phyloP scores from a whole-genome alignment of 2,113 vertebrate species.

The Colistium nudipinnis region DNA sequence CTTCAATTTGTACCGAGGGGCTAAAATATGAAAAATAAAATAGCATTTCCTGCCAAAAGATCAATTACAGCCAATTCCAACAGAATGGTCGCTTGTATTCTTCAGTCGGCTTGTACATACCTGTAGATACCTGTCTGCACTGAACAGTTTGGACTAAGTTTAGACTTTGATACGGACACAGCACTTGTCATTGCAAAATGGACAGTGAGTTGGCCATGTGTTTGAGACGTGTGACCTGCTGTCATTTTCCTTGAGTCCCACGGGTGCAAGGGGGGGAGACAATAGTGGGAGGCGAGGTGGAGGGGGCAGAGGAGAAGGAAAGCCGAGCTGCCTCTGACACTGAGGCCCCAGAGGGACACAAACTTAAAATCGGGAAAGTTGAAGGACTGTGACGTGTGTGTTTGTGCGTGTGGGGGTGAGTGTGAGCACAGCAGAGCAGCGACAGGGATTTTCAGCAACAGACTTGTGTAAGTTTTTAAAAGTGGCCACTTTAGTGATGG shows the following conservation, averaged over 20 bases:
- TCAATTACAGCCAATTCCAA: conserved; percentile 25
- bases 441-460: conserved; percentile 11
- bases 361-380: conserved; percentile 62
- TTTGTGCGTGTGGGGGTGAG: background rate
- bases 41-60: background rate
- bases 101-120: conserved; percentile 24
- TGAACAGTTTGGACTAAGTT: conserved; percentile 10
- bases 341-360: conserved; percentile 59
- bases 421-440: conserved; percentile 27
- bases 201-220: conserved; percentile 58
- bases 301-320: conserved; percentile 17
- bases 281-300: conserved; percentile 8
- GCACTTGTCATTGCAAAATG: conserved; percentile 7
- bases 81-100: conserved; percentile 27
- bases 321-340: conserved; percentile 47
- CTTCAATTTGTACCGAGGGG: too few relatives aligned
- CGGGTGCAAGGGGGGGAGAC: conserved; percentile 62
- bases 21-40: conserved; percentile 2
- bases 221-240: conserved; percentile 57
- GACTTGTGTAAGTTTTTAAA: too few relatives aligned
- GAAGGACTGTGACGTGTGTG: conserved; percentile 53
- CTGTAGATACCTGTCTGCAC: conserved; percentile 1
- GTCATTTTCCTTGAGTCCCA: conserved; percentile 62
- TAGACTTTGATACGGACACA: conserved; percentile 39
- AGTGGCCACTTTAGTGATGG: conserved; percentile 20